phyloP scores from a whole-genome alignment of 2,113 vertebrate genomes.

The Columba livia region DNA sequence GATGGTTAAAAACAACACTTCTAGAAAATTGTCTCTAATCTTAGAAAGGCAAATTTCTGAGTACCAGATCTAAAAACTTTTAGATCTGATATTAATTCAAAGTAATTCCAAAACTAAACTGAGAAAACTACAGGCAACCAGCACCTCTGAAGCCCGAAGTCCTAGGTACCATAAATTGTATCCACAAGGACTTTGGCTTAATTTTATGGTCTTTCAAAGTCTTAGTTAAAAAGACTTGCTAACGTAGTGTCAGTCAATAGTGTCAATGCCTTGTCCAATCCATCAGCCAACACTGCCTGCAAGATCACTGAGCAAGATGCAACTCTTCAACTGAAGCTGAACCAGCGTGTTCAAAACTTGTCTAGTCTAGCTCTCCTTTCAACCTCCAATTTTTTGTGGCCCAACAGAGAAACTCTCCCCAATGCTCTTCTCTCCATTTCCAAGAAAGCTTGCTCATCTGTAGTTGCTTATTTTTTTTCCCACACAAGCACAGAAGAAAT shows the following conservation, averaged over 20 bases:
- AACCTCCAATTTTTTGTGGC: background rate
- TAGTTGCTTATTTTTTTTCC: background rate
- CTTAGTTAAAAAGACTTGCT: background rate
- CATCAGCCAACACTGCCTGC: background rate
- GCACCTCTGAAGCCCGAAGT: background rate
- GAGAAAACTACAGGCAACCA: background rate
- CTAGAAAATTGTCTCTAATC: background rate
- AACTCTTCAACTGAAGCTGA: background rate
- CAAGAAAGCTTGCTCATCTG: background rate
- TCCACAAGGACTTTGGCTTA: background rate
- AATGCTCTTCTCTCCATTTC: background rate
- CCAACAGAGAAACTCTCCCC: background rate
- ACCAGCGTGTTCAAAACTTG: background rate
- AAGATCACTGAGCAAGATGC: background rate
- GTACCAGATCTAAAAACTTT: background rate
- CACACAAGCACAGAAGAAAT: background rate
- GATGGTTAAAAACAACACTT: background rate
- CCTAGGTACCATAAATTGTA: background rate
- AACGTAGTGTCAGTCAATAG: background rate
- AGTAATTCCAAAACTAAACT: background rate
- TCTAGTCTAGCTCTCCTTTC: background rate
- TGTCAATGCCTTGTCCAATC: background rate
- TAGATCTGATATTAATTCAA: background rate
- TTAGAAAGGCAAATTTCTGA: background rate
- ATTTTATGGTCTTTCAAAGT: background rate